Evolutionary conservation across 2,113 vertebrate species (phyloP).

Genomic region (Cervus canadensis): DNA sequence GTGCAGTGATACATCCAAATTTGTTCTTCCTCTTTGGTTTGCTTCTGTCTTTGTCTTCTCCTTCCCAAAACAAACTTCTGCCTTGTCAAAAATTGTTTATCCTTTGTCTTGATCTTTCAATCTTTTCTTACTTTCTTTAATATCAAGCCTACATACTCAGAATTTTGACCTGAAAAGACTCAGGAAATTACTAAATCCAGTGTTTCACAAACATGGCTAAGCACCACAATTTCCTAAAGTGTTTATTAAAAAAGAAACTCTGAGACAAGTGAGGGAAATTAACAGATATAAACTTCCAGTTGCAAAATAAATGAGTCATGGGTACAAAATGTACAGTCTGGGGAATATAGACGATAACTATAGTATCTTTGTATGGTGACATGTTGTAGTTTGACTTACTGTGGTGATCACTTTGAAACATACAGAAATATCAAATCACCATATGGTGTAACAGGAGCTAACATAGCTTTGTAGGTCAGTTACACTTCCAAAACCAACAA

Average conservation of each 20-base stretch:
- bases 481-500: background rate
- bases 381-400: background rate
- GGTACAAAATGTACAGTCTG: background rate
- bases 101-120: background rate
- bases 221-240: background rate
- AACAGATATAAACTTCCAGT: background rate
- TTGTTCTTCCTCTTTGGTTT: background rate
- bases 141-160: background rate
- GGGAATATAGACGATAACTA: background rate
- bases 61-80: background rate
- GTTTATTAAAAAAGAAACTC: background rate
- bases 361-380: background rate
- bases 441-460: background rate
- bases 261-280: background rate
- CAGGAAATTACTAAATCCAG: background rate
- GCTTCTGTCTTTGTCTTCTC: background rate
- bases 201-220: background rate
- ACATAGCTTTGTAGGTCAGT: background rate
- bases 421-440: background rate
- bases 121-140: background rate
- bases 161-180: background rate
- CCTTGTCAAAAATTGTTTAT: background rate
- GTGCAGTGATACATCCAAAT: background rate
- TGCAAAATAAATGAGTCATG: background rate
- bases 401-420: background rate